Conservation (phyloP, 1,140 invertebrate genomes). For the Pseudomyrmex flavicornis region DNA sequence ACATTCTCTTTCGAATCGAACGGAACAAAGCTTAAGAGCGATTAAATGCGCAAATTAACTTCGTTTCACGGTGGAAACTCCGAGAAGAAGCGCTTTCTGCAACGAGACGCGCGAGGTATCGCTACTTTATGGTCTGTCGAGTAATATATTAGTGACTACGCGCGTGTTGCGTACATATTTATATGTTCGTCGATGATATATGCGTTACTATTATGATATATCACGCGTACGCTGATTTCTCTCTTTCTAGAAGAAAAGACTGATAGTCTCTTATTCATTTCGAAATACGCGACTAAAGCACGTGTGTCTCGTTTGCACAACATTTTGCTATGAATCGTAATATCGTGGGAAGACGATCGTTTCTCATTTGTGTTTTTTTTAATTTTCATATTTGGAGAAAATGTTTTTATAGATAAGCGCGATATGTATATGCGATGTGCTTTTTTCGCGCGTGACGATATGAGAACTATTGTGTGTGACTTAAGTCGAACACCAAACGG, state of each 20-base stretch:
- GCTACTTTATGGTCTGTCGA: constrained; percentile 45
- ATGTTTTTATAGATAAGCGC: constrained; percentile 28
- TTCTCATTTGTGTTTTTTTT: neutral
- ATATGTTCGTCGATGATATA: constrained; percentile 61
- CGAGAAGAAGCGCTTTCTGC: constrained; percentile 26
- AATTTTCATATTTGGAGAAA: constrained; percentile 52
- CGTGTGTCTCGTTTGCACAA: constrained; percentile 51
- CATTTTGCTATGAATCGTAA: constrained; percentile 61
- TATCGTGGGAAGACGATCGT: neutral
- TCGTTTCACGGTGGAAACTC: constrained; percentile 22
- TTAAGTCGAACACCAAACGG: constrained; percentile 4
- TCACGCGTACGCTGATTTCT: constrained; percentile 54
- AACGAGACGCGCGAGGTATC: constrained; percentile 33
- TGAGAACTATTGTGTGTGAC: neutral
- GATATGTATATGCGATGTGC: constrained; percentile 31
- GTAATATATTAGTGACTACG: constrained; percentile 59
- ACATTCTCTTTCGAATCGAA: neutral
- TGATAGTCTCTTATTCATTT: constrained; percentile 71
- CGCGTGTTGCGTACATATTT: constrained; percentile 51
- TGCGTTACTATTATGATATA: constrained; percentile 53
- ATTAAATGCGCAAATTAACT: constrained; percentile 27
- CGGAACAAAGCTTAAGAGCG: neutral
- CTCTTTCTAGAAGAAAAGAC: constrained; percentile 66
- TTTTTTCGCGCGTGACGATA: constrained; percentile 40
- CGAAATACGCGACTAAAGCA: constrained; percentile 46